phyloP scores from a whole-genome alignment of 2,888 invertebrate genomes.

The Drosophila eohydei region DNA sequence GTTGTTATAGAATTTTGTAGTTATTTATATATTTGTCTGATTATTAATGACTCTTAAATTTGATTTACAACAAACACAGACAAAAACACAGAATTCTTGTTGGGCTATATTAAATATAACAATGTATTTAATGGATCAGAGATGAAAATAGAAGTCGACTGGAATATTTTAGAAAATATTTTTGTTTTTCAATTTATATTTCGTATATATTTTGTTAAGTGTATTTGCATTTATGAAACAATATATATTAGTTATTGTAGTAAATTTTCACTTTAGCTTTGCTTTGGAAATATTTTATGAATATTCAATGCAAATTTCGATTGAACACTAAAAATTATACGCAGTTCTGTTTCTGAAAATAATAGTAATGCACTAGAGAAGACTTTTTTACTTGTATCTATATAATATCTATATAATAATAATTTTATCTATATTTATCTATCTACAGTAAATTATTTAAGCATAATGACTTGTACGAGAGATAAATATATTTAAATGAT shows the following conservation, averaged over 20 bases:
- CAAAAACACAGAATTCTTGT: too few species aligned
- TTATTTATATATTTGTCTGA: neutral
- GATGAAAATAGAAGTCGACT: neutral
- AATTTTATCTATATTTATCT: too few species aligned
- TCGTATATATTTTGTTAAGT: neutral
- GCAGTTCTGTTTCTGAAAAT: too few species aligned
- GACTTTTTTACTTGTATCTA: too few species aligned
- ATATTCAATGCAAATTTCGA: too few species aligned
- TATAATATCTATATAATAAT: too few species aligned
- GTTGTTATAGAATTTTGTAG: neutral
- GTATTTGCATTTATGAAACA: neutral
- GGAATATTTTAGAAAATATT: constrained; percentile 5
- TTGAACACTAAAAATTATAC: too few species aligned
- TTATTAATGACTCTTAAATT: neutral
- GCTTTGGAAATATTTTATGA: neutral
- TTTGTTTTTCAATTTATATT: neutral
- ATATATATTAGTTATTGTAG: neutral
- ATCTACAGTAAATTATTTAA: too few species aligned
- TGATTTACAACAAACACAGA: neutral
- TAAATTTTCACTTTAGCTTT: neutral
- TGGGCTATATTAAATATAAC: neutral
- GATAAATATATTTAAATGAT: too few species aligned
- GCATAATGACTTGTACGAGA: too few species aligned
- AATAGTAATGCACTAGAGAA: too few species aligned
- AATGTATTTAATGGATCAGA: neutral